phyloP scores from a whole-genome alignment of 2,888 invertebrate genomes.

The Cepaea hortensis region DNA sequence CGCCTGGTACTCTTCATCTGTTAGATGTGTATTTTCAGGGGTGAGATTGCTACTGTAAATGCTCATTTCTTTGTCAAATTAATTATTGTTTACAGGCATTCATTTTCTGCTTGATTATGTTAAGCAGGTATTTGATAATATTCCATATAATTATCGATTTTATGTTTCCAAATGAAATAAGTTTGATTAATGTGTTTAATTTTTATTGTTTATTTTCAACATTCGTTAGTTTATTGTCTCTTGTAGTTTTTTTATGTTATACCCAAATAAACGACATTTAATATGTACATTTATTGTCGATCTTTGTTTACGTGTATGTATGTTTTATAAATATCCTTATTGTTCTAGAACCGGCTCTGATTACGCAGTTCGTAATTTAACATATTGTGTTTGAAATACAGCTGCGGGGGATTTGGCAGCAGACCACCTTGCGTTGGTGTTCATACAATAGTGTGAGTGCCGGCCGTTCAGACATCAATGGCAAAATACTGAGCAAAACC shows the following conservation, averaged over 20 bases:
- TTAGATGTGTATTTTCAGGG: neutral
- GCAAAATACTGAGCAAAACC: too few species aligned
- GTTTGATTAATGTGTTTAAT: neutral
- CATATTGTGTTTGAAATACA: too few species aligned
- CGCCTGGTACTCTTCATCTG: neutral
- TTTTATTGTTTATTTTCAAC: neutral
- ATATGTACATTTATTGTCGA: neutral
- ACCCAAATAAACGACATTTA: conserved; percentile 3
- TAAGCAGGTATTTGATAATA: neutral
- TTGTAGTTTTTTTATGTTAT: conserved; percentile 6
- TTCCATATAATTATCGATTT: neutral
- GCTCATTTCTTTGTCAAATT: neutral
- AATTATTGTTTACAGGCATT: neutral
- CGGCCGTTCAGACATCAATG: too few species aligned
- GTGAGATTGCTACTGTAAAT: neutral
- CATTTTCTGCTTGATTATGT: neutral
- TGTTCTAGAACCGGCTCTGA: too few species aligned
- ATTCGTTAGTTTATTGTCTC: neutral
- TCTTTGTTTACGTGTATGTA: too few species aligned
- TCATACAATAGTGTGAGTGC: too few species aligned
- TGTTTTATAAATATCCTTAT: too few species aligned
- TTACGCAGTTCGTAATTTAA: too few species aligned
- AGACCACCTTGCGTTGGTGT: too few species aligned
- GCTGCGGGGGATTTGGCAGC: too few species aligned
- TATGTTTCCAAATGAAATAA: neutral